Conservation (phyloP, 2,113 vertebrate genomes). For the Bucco capensis region DNA sequence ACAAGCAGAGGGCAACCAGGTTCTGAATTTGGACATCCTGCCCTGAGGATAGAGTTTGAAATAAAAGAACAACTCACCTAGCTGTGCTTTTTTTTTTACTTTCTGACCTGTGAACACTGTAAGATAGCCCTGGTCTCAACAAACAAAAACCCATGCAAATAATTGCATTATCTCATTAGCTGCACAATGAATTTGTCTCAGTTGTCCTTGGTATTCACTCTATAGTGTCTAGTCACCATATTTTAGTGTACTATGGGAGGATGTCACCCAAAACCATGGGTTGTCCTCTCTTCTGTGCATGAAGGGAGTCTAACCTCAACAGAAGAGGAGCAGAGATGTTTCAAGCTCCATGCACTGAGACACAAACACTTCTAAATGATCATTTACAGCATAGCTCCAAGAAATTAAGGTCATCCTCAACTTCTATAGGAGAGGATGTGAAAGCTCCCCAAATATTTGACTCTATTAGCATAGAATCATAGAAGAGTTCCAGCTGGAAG, state of each 20-base stretch:
- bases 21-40: neutral
- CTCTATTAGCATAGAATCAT: neutral
- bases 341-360: neutral
- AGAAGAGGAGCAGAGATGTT: neutral
- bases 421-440: neutral
- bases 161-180: neutral
- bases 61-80: neutral
- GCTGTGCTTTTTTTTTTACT: neutral
- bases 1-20: neutral
- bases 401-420: neutral
- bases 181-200: neutral
- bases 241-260: neutral
- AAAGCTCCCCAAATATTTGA: neutral
- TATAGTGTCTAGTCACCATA: neutral
- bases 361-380: neutral
- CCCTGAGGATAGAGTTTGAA: neutral
- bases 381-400: neutral
- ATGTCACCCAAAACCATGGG: neutral
- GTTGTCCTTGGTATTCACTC: neutral
- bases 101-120: neutral
- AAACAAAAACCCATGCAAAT: neutral
- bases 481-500: no score
- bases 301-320: neutral
- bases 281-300: neutral
- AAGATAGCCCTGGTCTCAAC: neutral